phyloP scores from a whole-genome alignment of 1,140 invertebrate species.

The Coenobita brevimanus region DNA sequence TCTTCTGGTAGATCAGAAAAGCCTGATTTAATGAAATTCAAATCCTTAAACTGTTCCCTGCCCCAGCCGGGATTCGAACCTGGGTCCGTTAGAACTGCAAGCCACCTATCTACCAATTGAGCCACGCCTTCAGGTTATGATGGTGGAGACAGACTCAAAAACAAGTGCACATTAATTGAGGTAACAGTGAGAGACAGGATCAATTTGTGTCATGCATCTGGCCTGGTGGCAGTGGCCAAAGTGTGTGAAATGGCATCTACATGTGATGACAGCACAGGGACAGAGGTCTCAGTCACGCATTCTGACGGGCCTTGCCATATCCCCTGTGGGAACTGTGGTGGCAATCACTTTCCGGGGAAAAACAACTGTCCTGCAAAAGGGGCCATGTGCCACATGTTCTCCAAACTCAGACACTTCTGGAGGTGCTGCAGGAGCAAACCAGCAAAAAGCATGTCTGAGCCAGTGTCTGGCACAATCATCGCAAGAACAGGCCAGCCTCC shows the following conservation, averaged over 20 bases:
- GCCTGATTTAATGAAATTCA: too few species aligned
- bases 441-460: neutral
- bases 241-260: neutral
- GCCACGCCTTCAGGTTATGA: neutral
- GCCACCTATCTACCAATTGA: too few species aligned
- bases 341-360: neutral
- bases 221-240: neutral
- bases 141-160: neutral
- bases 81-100: too few species aligned
- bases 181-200: neutral
- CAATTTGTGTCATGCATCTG: neutral
- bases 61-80: too few species aligned
- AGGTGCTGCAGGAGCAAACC: neutral
- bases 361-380: neutral
- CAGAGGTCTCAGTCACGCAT: neutral
- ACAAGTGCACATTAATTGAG: neutral
- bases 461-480: neutral
- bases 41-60: too few species aligned
- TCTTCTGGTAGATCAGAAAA: too few species aligned
- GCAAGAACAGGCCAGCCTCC: neutral
- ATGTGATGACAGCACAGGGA: neutral
- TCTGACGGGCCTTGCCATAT: neutral
- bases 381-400: neutral
- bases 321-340: neutral
- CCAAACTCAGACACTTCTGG: neutral